phyloP scores from a whole-genome alignment of 1,140 invertebrate species.

The Aporrectodea caliginosa region DNA sequence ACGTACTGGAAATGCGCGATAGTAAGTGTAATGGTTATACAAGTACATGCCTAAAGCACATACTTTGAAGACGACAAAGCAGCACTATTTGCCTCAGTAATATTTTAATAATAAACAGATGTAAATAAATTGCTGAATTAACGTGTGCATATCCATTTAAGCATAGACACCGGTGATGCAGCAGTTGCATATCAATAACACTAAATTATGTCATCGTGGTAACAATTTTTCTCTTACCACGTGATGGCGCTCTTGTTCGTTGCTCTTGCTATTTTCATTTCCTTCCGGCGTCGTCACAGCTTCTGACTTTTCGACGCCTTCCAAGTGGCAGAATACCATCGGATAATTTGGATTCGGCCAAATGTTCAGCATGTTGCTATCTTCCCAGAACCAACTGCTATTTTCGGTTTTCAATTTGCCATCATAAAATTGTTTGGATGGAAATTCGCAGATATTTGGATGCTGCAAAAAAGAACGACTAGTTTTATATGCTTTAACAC shows the following conservation, averaged over 20 bases:
- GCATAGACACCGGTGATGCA: too few species aligned
- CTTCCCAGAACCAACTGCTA: constrained; percentile 24
- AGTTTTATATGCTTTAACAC: too few species aligned
- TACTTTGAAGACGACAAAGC: too few species aligned
- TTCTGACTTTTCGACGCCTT: constrained; percentile 42
- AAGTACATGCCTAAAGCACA: too few species aligned
- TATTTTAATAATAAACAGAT: too few species aligned
- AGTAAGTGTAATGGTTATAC: too few species aligned
- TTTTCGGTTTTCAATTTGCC: constrained; percentile 34
- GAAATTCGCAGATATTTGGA: constrained; percentile 43
- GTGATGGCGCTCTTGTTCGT: constrained; percentile 39
- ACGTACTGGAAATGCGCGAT: too few species aligned
- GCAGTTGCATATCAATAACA: too few species aligned
- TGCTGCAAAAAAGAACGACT: constrained; percentile 43
- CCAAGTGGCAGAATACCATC: constrained; percentile 41
- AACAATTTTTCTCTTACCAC: constrained; percentile 42
- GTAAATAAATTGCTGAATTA: too few species aligned
- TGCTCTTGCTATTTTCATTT: constrained; percentile 44
- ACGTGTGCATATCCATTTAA: too few species aligned
- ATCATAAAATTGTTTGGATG: constrained; percentile 44
- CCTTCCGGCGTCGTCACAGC: constrained; percentile 45
- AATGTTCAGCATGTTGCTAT: constrained; percentile 28
- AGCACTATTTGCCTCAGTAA: too few species aligned
- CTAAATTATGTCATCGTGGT: too few species aligned
- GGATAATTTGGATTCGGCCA: constrained; percentile 22